A percentile compares a stretch with the other conserved stretches of the same genome.
These are phyloP conservation scores for Cheiracanthium punctorium DNA, from an alignment of 2,888 invertebrate species.

Conservation along the genomic window DNA sequence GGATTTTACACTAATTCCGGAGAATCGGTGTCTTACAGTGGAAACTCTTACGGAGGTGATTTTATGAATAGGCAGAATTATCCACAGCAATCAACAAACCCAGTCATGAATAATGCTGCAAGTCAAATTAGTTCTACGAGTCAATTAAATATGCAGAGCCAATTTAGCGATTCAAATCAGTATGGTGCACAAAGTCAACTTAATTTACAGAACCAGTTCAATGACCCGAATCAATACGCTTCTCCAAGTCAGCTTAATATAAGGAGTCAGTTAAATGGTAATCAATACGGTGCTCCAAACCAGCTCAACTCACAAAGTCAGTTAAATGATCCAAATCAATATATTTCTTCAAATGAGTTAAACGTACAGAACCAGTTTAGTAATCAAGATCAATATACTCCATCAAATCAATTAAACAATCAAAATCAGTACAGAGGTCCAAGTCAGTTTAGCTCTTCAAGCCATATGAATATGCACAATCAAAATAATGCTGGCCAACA, in stretches of 20 bases:
- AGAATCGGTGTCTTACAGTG: constrained; percentile 20
- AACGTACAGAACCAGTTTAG: background rate
- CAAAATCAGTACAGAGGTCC: background rate
- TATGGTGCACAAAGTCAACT: background rate
- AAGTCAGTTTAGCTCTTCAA: too few species aligned
- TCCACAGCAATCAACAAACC: constrained; percentile 3
- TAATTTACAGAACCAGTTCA: too few species aligned
- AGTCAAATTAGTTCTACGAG: background rate
- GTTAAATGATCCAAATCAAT: background rate
- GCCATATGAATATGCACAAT: too few species aligned
- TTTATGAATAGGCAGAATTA: background rate
- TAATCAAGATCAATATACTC: background rate
- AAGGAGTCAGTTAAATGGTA: too few species aligned
- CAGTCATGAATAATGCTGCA: background rate
- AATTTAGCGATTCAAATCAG: background rate
- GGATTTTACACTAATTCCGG: constrained; percentile 12
- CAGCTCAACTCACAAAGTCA: background rate
- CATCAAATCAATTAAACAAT: background rate
- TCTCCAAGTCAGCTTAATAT: background rate
- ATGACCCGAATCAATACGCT: background rate
- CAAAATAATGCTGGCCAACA: too few species aligned
- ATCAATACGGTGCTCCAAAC: background rate
- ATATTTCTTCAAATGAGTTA: background rate
- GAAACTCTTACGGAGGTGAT: constrained; percentile 18
- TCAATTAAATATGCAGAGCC: background rate